A percentile compares a stretch with the other conserved stretches of the same genome.
These are phyloP conservation scores for Gastrophysa polygoni DNA, from an alignment of 2,888 invertebrate species.

Conservation along the genomic window DNA sequence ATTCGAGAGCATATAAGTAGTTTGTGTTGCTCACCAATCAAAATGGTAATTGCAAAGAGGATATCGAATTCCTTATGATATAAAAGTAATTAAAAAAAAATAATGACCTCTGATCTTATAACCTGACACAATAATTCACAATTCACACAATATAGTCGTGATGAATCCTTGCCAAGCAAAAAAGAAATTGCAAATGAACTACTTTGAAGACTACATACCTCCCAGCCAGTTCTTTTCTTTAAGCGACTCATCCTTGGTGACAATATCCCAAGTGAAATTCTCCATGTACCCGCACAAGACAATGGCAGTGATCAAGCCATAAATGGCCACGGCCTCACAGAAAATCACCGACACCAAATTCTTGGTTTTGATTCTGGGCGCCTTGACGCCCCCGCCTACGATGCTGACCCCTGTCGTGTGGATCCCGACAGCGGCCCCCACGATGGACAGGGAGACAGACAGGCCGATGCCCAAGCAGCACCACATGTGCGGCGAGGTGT, in stretches of 20 bases:
- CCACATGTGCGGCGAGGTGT: slow-evolving; percentile 97
- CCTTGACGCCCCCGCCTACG: slow-evolving; percentile 97
- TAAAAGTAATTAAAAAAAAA: too few relatives aligned
- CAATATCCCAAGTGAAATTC: slow-evolving; percentile 61
- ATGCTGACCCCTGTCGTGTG: slow-evolving; percentile 97
- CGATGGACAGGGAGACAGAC: slow-evolving; percentile 92
- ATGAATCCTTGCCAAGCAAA: too few relatives aligned
- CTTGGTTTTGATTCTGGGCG: slow-evolving; percentile 98
- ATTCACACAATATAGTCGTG: too few relatives aligned
- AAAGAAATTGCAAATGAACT: too few relatives aligned
- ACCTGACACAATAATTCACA: too few relatives aligned
- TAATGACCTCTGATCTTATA: too few relatives aligned
- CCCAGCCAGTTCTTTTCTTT: slow-evolving; percentile 76
- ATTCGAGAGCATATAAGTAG: too few relatives aligned
- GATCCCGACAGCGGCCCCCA: slow-evolving; percentile 95
- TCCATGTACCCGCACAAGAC: slow-evolving; percentile 82
- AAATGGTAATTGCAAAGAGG: too few relatives aligned
- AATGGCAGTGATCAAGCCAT: slow-evolving; percentile 98
- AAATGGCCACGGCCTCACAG: slow-evolving; percentile 99
- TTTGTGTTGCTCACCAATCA: too few relatives aligned
- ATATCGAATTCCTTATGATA: too few relatives aligned
- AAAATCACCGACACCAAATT: slow-evolving; percentile 99
- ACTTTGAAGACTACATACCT: slow-evolving; percentile 26
- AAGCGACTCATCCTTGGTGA: slow-evolving; percentile 53
- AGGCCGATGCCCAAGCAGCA: slow-evolving; percentile 90